Conservation (phyloP, 2,797 vertebrate genomes). For the Mustela erminea region DNA sequence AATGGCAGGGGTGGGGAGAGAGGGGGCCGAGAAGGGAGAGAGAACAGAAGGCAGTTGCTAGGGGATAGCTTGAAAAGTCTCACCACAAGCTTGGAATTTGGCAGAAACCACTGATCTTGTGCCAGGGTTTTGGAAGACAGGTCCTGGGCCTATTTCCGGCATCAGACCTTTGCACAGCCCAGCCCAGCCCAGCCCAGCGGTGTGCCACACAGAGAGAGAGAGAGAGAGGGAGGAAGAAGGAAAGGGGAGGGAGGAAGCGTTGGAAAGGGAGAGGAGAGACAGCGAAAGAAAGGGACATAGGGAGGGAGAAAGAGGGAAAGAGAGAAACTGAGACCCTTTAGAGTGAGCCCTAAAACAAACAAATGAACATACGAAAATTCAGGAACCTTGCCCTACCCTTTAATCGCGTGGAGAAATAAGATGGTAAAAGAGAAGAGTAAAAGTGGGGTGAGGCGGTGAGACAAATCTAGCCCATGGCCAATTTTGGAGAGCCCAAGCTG, state of each 20-base stretch:
- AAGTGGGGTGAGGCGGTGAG: background rate
- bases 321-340: background rate
- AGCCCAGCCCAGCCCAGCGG: background rate
- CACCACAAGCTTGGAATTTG: slow-evolving; percentile 75
- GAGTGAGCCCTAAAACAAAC: slow-evolving; percentile 11
- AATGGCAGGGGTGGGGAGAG: slow-evolving; percentile 76
- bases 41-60: slow-evolving; percentile 84
- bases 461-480: background rate
- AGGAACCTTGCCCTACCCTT: background rate
- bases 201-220: background rate
- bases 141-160: slow-evolving; percentile 77
- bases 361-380: background rate
- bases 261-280: background rate
- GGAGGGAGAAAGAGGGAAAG: no score
- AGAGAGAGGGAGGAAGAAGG: background rate
- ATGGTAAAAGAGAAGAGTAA: background rate
- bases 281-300: no score
- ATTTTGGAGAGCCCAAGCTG: background rate
- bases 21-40: slow-evolving; percentile 66
- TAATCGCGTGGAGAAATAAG: background rate
- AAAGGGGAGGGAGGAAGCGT: background rate
- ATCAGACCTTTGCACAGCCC: background rate
- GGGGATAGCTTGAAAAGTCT: slow-evolving; percentile 80
- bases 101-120: slow-evolving; percentile 75
- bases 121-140: slow-evolving; percentile 75